Evolutionary conservation across 2,888 invertebrate species (phyloP), one percentile per base, ranked within the genome.

Genomic region (Plagiodera versicolora): DNA sequence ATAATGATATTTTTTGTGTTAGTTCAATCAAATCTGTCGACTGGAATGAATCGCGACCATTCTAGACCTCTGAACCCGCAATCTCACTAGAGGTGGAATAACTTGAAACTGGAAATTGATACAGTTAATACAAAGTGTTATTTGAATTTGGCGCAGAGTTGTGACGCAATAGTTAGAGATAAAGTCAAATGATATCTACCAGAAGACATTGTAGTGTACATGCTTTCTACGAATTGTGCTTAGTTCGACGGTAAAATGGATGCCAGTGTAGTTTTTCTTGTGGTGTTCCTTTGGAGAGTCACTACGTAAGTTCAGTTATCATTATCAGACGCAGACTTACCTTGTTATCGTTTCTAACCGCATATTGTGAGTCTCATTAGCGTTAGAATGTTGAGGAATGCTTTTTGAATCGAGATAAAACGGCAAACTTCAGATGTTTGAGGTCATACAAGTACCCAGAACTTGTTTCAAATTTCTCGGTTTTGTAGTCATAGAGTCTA

Each of bases 61-160:
- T 35, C 47, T 32, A 53, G 52, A 61, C 57, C 56, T 57, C 46
- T 57, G 57, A 54, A 53, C 49, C 44, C 44, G 14, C 9, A 46
- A 30, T 50, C 39, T 44, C 46, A 16, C 16, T 49, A 11, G 49
- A 54, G 32, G 57, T 61, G 54, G 3, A 16, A 53, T 53, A 39
- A 32, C 45, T 58, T 19, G 58, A 11, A 39, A 39, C 39, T 8
- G 10, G 14, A n/a, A 39, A 39, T 39, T 2, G 4, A 32, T 32
- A 50, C 50, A 48, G 16, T 52, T 58, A 54, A 51, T 55, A 59
- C 58, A 48, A 57, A 63, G 49, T 63, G 63, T 64, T 61, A 63
- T 75, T 75, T 64, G 67, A 75, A 75, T 74, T 73, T 74, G 72
- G 73, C 74, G 74, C 74, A 71, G 52, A 52, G 55, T 44, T 64